These are phyloP conservation scores for Furnarius figulus DNA, from an alignment of 2,113 vertebrate genomes.

Conservation along the genomic window DNA sequence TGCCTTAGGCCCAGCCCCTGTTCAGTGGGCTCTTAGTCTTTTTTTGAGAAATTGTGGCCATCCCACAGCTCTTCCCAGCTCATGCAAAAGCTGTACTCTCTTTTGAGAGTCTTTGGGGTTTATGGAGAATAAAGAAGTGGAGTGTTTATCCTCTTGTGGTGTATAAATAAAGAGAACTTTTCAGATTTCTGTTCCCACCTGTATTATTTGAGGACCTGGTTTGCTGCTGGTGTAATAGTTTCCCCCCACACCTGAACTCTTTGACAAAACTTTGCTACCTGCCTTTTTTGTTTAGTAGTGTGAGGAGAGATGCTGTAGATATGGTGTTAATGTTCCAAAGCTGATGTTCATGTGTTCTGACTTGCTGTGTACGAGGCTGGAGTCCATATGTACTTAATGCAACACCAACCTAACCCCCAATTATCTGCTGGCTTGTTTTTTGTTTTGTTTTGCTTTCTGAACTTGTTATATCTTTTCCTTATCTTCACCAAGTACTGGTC, in stretches of 20 bases:
- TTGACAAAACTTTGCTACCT: neutral
- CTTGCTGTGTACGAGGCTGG: neutral
- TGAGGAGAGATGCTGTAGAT: neutral
- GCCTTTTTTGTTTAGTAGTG: neutral
- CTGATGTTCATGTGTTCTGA: neutral
- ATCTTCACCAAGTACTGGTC: neutral
- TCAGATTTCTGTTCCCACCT: neutral
- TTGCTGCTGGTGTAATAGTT: neutral
- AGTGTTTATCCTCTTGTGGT: neutral
- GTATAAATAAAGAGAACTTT: neutral
- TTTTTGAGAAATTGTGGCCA: neutral
- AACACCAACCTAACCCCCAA: neutral
- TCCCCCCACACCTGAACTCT: neutral
- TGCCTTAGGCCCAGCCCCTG: neutral
- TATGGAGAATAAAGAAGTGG: neutral
- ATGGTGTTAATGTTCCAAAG: neutral
- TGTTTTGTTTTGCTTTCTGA: neutral
- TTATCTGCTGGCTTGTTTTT: accelerated
- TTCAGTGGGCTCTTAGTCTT: no score
- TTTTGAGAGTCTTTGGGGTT: neutral
- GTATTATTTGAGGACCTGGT: neutral
- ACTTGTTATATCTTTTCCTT: neutral
- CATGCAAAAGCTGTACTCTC: neutral
- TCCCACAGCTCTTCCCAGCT: neutral
- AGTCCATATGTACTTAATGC: neutral